Conservation (phyloP, 2,888 invertebrate genomes). For the Temnothorax rugatulus region DNA sequence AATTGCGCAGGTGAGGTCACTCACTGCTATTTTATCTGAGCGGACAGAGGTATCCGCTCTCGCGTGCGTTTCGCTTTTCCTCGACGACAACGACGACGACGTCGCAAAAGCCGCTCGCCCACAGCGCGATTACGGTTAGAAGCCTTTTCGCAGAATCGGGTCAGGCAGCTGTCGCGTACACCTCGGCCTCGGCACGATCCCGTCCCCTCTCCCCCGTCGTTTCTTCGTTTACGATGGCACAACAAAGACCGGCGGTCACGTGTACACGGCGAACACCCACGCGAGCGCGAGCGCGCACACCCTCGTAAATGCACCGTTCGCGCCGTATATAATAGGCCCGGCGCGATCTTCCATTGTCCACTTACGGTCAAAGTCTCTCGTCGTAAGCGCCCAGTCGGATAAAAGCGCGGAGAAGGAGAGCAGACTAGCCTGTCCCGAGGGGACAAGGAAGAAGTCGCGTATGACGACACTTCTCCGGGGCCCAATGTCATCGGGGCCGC, state of each 20-base stretch:
- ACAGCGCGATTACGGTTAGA: constrained; percentile 68
- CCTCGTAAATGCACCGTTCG: constrained; percentile 63
- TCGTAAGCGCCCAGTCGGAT: constrained; percentile 15
- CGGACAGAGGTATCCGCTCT: not conserved
- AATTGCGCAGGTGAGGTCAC: constrained; percentile 68
- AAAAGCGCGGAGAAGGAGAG: not conserved
- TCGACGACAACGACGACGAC: constrained; percentile 13
- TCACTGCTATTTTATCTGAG: constrained; percentile 33
- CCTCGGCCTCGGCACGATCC: constrained; percentile 50
- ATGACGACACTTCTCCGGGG: constrained; percentile 10
- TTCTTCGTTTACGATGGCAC: constrained; percentile 39
- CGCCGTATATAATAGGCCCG: constrained; percentile 68
- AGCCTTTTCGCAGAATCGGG: constrained; percentile 73
- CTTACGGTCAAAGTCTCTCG: constrained; percentile 71
- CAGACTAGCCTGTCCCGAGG: constrained; percentile 1
- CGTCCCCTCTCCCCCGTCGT: constrained; percentile 46
- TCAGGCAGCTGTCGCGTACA: constrained; percentile 73
- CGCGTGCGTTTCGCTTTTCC: constrained; percentile 19
- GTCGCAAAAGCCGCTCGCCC: constrained; percentile 62
- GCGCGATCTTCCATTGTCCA: constrained; percentile 73
- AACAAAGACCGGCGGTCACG: constrained; percentile 65
- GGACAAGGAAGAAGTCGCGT: constrained; percentile 6
- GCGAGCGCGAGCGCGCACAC: constrained; percentile 40
- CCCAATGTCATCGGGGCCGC: constrained; percentile 17
- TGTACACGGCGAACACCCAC: constrained; percentile 54